Evolutionary conservation across 2,888 invertebrate genomes (phyloP).

Genomic region (Synanthedon formicaeformis): DNA sequence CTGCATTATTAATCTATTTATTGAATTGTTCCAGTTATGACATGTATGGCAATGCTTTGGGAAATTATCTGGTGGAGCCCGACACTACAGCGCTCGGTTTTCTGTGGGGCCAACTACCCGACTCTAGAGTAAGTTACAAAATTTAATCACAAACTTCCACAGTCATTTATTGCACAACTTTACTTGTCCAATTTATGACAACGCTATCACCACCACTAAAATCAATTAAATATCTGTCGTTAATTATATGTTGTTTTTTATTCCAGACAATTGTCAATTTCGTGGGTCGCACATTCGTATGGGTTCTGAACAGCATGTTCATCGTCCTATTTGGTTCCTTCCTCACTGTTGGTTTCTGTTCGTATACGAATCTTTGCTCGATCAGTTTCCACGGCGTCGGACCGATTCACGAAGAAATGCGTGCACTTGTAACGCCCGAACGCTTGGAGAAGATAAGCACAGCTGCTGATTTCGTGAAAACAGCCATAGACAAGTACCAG

Average conservation of each 20-base stretch:
- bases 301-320: slow-evolving; percentile 50
- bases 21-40: slow-evolving; percentile 39
- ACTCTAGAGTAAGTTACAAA: slow-evolving; percentile 39
- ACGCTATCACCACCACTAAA: no score
- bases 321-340: slow-evolving; percentile 62
- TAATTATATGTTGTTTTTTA: background rate
- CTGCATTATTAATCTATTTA: no score
- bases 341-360: slow-evolving; percentile 63
- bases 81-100: slow-evolving; percentile 43
- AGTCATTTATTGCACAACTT: no score
- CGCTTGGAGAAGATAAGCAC: slow-evolving; percentile 70
- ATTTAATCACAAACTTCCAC: background rate
- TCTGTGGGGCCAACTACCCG: slow-evolving; percentile 57
- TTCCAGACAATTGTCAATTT: slow-evolving; percentile 50
- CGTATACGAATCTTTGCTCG: slow-evolving; percentile 73
- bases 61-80: slow-evolving; percentile 41
- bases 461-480: slow-evolving; percentile 71
- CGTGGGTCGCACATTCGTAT: slow-evolving; percentile 41
- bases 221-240: no score
- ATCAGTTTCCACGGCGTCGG: slow-evolving; percentile 73
- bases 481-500: slow-evolving; percentile 73
- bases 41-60: slow-evolving; percentile 30
- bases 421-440: slow-evolving; percentile 70
- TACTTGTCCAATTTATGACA: no score
- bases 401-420: slow-evolving; percentile 69